Conservation (phyloP, 2,113 vertebrate genomes). For the Illadopsis cleaveri region DNA sequence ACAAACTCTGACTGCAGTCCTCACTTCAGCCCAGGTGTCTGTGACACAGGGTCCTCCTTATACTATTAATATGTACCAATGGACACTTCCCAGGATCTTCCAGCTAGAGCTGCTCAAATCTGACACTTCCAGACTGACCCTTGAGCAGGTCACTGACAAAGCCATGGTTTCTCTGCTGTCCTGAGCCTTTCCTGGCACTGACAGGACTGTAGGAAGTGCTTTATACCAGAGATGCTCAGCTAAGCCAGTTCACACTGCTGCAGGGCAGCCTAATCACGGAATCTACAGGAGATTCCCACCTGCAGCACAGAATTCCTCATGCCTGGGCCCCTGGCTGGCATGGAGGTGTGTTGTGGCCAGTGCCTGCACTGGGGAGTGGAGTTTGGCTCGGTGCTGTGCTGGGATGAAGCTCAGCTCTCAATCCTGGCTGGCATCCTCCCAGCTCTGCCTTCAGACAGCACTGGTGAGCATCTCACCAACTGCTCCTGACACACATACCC, state of each 20-base stretch:
- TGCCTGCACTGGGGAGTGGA: rapidly evolving
- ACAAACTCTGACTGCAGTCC: neutral
- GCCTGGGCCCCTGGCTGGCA: neutral
- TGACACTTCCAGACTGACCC: neutral
- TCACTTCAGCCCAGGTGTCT: neutral
- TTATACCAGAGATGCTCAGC: neutral
- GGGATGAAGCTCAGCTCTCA: neutral
- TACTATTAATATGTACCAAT: rapidly evolving
- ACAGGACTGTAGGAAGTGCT: rapidly evolving
- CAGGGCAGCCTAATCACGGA: rapidly evolving
- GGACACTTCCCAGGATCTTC: neutral
- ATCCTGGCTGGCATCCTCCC: neutral
- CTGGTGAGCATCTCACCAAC: neutral
- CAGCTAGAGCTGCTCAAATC: neutral
- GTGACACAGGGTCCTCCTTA: neutral
- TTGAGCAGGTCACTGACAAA: neutral
- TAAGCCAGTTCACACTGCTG: neutral
- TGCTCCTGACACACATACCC: neutral
- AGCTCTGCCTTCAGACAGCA: neutral
- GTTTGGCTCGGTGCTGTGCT: rapidly evolving
- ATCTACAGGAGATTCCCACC: neutral
- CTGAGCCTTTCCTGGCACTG: neutral
- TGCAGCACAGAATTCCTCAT: neutral
- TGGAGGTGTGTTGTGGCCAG: rapidly evolving
- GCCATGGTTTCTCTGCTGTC: neutral